These are phyloP conservation scores for Brachionus calyciflorus DNA, from an alignment of 1,140 invertebrate genomes.

Conservation along the genomic window DNA sequence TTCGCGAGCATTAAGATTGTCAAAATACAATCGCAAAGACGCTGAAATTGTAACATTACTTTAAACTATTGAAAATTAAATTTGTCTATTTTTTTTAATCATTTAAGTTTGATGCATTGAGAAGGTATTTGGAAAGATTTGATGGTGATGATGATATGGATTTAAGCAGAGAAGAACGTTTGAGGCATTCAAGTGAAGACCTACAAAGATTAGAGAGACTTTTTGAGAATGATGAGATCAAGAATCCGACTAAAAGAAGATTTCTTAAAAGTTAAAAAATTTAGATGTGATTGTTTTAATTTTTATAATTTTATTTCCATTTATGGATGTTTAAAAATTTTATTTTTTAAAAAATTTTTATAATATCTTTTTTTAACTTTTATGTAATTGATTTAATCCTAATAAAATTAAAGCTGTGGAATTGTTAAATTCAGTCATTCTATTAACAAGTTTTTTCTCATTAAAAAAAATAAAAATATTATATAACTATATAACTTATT, in stretches of 20 bases:
- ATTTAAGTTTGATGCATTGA: background rate
- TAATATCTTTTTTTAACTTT: too few relatives aligned
- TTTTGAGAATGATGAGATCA: background rate
- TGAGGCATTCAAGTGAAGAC: background rate
- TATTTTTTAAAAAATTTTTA: too few relatives aligned
- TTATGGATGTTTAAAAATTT: too few relatives aligned
- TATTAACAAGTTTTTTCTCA: too few relatives aligned
- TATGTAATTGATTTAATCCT: too few relatives aligned
- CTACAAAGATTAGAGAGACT: background rate
- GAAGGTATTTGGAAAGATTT: background rate
- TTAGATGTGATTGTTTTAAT: background rate
- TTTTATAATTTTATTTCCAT: too few relatives aligned
- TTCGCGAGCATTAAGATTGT: background rate
- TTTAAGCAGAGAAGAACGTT: background rate
- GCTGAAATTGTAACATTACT: background rate
- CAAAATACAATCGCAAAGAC: background rate
- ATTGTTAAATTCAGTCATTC: too few relatives aligned
- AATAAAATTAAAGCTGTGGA: too few relatives aligned
- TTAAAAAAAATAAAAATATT: too few relatives aligned
- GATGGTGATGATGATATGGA: background rate
- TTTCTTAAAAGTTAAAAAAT: constrained; percentile 19
- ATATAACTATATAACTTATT: too few relatives aligned
- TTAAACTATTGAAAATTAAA: background rate
- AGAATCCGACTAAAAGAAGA: constrained; percentile 31
- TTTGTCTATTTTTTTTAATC: background rate